Percentiles rank a stretch among this genome's conserved stretches.
phyloP scores from a whole-genome alignment of 37 sponge, comb jelly and placozoan species.

The Diacarnus erythraeanus region DNA sequence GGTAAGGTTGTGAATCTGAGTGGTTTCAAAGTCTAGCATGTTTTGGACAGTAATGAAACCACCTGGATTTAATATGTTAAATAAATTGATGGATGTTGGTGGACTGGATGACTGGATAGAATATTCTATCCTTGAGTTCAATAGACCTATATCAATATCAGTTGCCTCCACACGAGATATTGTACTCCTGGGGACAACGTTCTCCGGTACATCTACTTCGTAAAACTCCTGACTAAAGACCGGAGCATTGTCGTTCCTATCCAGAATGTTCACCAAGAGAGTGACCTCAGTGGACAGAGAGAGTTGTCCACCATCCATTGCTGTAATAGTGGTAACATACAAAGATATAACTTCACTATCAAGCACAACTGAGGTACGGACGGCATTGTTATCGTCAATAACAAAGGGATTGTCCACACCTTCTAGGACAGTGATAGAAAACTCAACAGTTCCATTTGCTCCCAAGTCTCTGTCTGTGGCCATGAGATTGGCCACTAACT shows the following conservation, averaged over 20 bases:
- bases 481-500: not conserved
- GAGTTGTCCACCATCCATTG: constrained; percentile 47
- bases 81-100: not conserved
- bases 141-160: constrained; percentile 36
- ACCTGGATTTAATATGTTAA: constrained; percentile 1
- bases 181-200: not conserved
- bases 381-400: constrained; percentile 7
- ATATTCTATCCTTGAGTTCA: constrained; percentile 35
- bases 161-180: constrained; percentile 14
- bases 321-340: constrained; percentile 25
- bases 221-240: constrained; percentile 27
- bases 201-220: constrained; percentile 18
- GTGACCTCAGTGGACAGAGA: not conserved
- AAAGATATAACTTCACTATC: constrained; percentile 20
- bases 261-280: constrained; percentile 18
- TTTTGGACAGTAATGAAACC: constrained; percentile 20
- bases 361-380: constrained; percentile 23
- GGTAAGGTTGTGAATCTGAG: constrained; percentile 14
- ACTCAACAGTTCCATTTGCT: constrained; percentile 13
- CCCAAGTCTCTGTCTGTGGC: constrained; percentile 49
- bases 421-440: not conserved
- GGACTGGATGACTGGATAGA: constrained; percentile 3
- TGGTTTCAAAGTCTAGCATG: constrained; percentile 59
- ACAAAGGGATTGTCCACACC: not conserved
- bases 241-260: constrained; percentile 83